Evolutionary conservation across 2,888 invertebrate species (phyloP).

Genomic region (Drosophila sordidapex): DNA sequence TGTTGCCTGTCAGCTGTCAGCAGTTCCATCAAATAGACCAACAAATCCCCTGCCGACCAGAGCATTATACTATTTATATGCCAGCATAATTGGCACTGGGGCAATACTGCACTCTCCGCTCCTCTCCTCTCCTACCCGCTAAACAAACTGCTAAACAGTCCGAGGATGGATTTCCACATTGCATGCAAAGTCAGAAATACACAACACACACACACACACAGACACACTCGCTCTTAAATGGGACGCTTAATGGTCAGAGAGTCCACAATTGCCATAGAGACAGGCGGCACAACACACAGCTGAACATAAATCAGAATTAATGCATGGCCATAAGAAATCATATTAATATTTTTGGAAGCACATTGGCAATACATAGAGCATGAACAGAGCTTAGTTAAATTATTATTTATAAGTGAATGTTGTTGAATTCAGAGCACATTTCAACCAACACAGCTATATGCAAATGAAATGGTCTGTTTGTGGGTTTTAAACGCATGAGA

Average conservation of each 20-base stretch:
- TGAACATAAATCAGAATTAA: constrained; percentile 58
- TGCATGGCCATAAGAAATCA: constrained; percentile 45
- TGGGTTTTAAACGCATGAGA: too few species aligned
- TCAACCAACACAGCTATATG: constrained; percentile 5
- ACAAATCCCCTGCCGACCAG: constrained; percentile 39
- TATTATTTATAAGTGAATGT: constrained; percentile 32
- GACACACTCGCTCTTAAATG: constrained; percentile 24
- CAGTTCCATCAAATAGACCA: constrained; percentile 51
- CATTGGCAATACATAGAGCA: constrained; percentile 22
- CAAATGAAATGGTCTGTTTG: constrained; percentile 2
- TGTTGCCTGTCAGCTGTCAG: constrained; percentile 40
- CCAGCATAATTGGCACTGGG: constrained; percentile 46
- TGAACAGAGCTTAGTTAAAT: constrained; percentile 19
- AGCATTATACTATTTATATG: constrained; percentile 55
- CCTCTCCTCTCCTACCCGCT: neutral
- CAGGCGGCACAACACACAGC: constrained; percentile 33
- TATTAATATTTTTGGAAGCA: constrained; percentile 48
- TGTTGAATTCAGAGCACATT: constrained; percentile 22
- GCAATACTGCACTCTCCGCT: neutral
- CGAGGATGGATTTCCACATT: constrained; percentile 37
- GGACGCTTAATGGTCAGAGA: constrained; percentile 13
- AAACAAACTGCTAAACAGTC: constrained; percentile 16
- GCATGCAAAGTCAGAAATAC: constrained; percentile 38
- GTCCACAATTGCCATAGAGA: constrained; percentile 10
- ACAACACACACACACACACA: neutral